These are phyloP conservation scores for Battus philenor DNA, from an alignment of 1,140 invertebrate species.

Conservation along the genomic window DNA sequence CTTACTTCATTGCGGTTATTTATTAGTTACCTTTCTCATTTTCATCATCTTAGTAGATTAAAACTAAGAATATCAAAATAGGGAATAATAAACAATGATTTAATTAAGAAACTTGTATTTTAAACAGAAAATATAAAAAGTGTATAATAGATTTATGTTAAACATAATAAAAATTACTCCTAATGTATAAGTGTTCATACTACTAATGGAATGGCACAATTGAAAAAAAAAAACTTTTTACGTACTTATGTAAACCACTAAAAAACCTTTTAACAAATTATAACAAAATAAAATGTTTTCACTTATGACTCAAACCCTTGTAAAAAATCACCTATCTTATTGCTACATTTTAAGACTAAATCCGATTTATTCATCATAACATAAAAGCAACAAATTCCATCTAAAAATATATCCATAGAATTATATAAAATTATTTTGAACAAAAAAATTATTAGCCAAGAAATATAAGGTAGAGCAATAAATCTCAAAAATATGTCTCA, in stretches of 20 bases:
- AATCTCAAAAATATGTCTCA: slow-evolving; percentile 17
- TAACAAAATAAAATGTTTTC: slow-evolving; percentile 6
- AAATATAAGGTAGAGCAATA: no score
- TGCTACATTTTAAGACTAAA: slow-evolving; percentile 6
- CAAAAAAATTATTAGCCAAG: neutral
- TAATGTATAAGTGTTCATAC: slow-evolving; percentile 14
- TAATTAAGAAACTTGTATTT: slow-evolving; percentile 15
- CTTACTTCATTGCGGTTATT: no score
- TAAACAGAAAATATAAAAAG: slow-evolving; percentile 14
- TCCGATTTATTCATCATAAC: neutral
- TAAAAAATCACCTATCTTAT: slow-evolving; percentile 9
- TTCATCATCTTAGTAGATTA: no score
- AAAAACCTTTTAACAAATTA: slow-evolving; percentile 1
- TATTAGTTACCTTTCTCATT: no score
- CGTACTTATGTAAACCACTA: no score
- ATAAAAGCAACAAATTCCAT: slow-evolving; percentile 1
- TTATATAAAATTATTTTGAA: slow-evolving; percentile 1
- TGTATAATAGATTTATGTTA: slow-evolving; percentile 16
- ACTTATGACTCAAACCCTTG: slow-evolving; percentile 7
- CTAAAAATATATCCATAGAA: neutral
- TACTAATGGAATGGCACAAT: slow-evolving; percentile 15
- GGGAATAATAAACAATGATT: no score
- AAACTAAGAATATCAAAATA: no score
- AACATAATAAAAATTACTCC: slow-evolving; percentile 15
- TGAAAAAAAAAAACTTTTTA: slow-evolving; percentile 1